Evolutionary conservation across 2,888 invertebrate genomes (phyloP).

Genomic region (Eupithecia centaureata): DNA sequence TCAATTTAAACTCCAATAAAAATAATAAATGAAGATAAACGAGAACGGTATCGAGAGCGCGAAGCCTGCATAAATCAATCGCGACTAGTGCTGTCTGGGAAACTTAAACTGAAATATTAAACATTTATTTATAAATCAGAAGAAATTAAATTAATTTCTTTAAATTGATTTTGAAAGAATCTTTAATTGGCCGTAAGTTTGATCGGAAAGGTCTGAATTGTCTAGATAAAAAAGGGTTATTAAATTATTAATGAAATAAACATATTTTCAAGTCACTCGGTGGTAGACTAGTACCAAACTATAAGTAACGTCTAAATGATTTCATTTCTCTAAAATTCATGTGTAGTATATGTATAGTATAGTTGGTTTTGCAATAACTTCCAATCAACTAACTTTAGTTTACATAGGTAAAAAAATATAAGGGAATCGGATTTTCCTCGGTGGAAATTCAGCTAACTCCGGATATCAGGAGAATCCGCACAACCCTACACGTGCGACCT

Average conservation of each 20-base stretch:
- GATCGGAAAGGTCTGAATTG: too few relatives aligned
- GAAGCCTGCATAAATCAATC: slow-evolving; percentile 44
- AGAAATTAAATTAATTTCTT: too few relatives aligned
- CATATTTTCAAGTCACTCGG: too few relatives aligned
- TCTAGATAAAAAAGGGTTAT: too few relatives aligned
- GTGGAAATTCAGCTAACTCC: neutral
- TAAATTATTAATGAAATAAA: too few relatives aligned
- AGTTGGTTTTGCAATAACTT: neutral
- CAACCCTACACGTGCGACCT: slow-evolving; percentile 30
- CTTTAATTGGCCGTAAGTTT: too few relatives aligned
- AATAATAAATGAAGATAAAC: slow-evolving; percentile 43
- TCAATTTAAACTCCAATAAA: slow-evolving; percentile 36
- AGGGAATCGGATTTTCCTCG: neutral
- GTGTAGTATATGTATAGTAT: neutral
- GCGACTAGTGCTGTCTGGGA: slow-evolving; percentile 3
- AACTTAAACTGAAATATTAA: neutral
- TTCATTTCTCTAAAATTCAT: neutral
- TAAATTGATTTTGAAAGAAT: too few relatives aligned
- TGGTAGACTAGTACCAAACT: too few relatives aligned
- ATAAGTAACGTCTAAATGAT: neutral
- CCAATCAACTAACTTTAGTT: neutral
- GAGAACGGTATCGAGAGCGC: slow-evolving; percentile 34
- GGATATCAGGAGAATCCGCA: neutral
- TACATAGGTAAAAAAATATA: neutral
- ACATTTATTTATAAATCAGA: too few relatives aligned